Evolutionary conservation across 1,140 invertebrate species (phyloP).

Genomic region (Drosophila lowei): DNA sequence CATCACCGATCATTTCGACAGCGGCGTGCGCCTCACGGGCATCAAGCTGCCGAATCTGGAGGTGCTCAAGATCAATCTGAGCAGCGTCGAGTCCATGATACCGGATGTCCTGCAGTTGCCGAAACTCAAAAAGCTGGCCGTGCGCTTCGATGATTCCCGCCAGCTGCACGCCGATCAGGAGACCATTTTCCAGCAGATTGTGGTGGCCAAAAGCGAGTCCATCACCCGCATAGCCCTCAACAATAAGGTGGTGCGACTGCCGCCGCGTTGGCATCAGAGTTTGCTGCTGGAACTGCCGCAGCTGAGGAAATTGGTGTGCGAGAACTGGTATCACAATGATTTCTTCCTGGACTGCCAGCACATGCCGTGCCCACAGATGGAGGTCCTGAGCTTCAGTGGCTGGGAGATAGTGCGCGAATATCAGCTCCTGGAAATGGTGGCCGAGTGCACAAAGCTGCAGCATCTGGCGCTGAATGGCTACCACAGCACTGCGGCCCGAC

Average conservation of each 20-base stretch:
- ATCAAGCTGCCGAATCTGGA: slow-evolving; percentile 68
- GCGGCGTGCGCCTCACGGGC: slow-evolving; percentile 43
- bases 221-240: slow-evolving; percentile 65
- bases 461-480: slow-evolving; percentile 56
- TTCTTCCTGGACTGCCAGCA: slow-evolving; percentile 65
- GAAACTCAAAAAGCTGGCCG: slow-evolving; percentile 54
- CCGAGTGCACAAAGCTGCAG: slow-evolving; percentile 49
- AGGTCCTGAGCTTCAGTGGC: slow-evolving; percentile 65
- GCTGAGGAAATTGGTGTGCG: slow-evolving; percentile 52
- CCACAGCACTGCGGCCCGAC: slow-evolving; percentile 55
- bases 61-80: slow-evolving; percentile 68
- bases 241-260: slow-evolving; percentile 69
- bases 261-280: slow-evolving; percentile 57
- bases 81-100: slow-evolving; percentile 55
- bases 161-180: slow-evolving; percentile 62
- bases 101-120: slow-evolving; percentile 59
- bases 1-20: slow-evolving; percentile 68
- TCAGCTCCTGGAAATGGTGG: slow-evolving; percentile 54
- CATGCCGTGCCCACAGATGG: slow-evolving; percentile 65
- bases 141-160: slow-evolving; percentile 62
- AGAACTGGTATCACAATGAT: slow-evolving; percentile 66
- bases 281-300: slow-evolving; percentile 63
- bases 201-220: slow-evolving; percentile 63
- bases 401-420: slow-evolving; percentile 60
- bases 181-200: slow-evolving; percentile 70